phyloP scores from a whole-genome alignment of 2,797 vertebrate genomes.

The Enteromius anoplus region DNA sequence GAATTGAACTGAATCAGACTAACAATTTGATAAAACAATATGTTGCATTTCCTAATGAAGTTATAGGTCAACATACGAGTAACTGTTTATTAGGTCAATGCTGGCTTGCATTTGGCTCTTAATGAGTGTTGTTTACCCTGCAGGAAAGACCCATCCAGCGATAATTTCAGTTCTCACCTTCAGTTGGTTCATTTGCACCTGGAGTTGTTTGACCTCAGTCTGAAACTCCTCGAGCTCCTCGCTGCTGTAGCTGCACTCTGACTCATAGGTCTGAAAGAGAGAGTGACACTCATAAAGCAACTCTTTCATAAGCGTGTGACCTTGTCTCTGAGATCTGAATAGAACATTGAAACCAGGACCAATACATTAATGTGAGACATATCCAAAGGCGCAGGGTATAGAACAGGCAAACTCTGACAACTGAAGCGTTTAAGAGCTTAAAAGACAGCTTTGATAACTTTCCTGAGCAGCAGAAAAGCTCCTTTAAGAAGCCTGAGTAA shows the following conservation, averaged over 20 bases:
- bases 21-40: not conserved
- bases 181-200: conserved; percentile 83
- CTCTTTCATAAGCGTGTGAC: not conserved
- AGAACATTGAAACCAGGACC: not conserved
- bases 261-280: conserved; percentile 77
- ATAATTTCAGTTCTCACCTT: conserved; percentile 73
- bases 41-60: not conserved
- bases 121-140: not conserved
- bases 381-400: not conserved
- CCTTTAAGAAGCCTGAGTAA: conserved; percentile 36
- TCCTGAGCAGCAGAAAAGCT: conserved; percentile 37
- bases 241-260: conserved; percentile 78
- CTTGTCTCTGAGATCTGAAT: not conserved
- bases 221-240: conserved; percentile 88
- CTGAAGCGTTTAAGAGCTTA: conserved; percentile 36
- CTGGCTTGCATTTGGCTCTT: not conserved
- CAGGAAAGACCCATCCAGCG: not conserved
- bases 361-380: not conserved
- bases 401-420: conserved; percentile 32
- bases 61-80: not conserved
- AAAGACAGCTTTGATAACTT: conserved; percentile 48
- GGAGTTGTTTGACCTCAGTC: conserved; percentile 81
- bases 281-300: conserved; percentile 13
- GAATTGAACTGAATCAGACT: not conserved
- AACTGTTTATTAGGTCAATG: not conserved